phyloP scores from a whole-genome alignment of 2,888 invertebrate genomes.

The Apodemia zela region DNA sequence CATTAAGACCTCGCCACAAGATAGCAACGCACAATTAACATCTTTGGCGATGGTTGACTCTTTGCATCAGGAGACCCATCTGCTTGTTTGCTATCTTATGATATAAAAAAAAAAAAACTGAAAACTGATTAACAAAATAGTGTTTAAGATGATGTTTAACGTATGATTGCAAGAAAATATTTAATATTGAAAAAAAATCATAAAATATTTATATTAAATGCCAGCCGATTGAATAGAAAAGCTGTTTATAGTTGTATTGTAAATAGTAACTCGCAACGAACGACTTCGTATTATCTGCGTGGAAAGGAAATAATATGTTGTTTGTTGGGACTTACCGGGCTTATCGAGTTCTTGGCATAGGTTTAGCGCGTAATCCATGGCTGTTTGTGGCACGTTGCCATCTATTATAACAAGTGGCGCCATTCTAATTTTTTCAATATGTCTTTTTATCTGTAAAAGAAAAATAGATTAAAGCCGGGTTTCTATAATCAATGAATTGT shows the following conservation, averaged over 20 bases:
- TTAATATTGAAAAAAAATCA: too few relatives aligned
- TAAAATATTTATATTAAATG: too few relatives aligned
- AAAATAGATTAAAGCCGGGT: neutral
- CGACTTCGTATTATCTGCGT: slow-evolving; percentile 8
- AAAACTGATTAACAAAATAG: too few relatives aligned
- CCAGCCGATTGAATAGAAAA: too few relatives aligned
- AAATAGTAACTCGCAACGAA: neutral
- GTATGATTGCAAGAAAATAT: too few relatives aligned
- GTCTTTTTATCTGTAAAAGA: slow-evolving; percentile 77
- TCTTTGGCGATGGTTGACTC: too few relatives aligned
- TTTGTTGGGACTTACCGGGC: slow-evolving; percentile 81
- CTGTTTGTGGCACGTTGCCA: slow-evolving; percentile 86
- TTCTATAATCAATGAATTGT: neutral
- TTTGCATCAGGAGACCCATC: too few relatives aligned
- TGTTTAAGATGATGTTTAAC: too few relatives aligned
- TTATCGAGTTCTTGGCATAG: slow-evolving; percentile 81
- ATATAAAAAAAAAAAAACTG: too few relatives aligned
- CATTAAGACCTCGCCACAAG: too few relatives aligned
- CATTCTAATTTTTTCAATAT: slow-evolving; percentile 78
- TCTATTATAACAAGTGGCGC: slow-evolving; percentile 91
- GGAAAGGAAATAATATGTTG: slow-evolving; percentile 14
- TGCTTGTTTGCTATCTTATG: too few relatives aligned
- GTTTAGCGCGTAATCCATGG: slow-evolving; percentile 83
- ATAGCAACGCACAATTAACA: too few relatives aligned
- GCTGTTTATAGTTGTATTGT: neutral